phyloP scores from a whole-genome alignment of 2,888 invertebrate genomes.

The Zonitis immaculata region DNA sequence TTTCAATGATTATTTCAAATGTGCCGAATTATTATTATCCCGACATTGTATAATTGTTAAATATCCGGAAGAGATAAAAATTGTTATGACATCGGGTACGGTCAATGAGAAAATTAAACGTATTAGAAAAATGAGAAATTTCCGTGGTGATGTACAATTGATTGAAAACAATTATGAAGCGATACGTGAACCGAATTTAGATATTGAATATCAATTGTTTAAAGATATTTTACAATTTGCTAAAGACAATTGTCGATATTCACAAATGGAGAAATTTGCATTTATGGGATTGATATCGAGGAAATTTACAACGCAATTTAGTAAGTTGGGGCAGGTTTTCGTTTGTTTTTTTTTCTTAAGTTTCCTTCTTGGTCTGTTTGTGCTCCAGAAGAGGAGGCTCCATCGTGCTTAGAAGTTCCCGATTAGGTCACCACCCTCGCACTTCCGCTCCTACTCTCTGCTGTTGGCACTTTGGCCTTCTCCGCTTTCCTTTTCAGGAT shows the following conservation, averaged over 20 bases:
- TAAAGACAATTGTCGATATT: constrained; percentile 57
- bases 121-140: constrained; percentile 51
- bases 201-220: constrained; percentile 68
- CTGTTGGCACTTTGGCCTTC: too few relatives aligned
- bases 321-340: too few relatives aligned
- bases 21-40: constrained; percentile 68
- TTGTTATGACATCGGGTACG: constrained; percentile 45
- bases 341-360: too few relatives aligned
- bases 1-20: constrained; percentile 67
- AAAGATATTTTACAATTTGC: constrained; percentile 62
- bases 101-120: constrained; percentile 50
- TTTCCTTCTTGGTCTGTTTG: too few relatives aligned
- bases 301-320: constrained; percentile 45
- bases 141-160: constrained; percentile 57
- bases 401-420: too few relatives aligned
- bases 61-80: constrained; percentile 54
- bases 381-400: too few relatives aligned
- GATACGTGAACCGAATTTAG: constrained; percentile 44
- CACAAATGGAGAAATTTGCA: constrained; percentile 67
- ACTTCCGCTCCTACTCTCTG: too few relatives aligned
- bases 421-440: too few relatives aligned
- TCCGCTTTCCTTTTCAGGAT: too few relatives aligned
- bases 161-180: constrained; percentile 56
- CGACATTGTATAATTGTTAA: constrained; percentile 66
- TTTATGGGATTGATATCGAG: constrained; percentile 76